Percentiles rank a stretch among this genome's conserved stretches.
Evolutionary conservation across 1,140 invertebrate species (phyloP).

Genomic region (Macrobrachium rosenbergii): DNA sequence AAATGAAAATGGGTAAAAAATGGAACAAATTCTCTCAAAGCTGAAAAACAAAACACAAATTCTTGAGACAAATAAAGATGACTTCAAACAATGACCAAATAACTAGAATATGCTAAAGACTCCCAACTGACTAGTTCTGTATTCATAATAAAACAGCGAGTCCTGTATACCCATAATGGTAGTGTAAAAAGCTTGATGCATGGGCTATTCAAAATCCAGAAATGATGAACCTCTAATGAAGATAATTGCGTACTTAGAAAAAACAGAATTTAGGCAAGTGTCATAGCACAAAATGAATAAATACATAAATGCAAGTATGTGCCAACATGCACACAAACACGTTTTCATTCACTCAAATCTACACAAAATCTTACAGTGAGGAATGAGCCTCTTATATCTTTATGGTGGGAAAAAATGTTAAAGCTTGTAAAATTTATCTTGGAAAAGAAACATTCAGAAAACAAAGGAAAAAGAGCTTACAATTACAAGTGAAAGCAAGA

Average conservation of each 20-base stretch:
- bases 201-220: too few species aligned
- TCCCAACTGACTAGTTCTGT: too few species aligned
- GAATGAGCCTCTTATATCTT: background rate
- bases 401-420: background rate
- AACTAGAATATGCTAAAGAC: too few species aligned
- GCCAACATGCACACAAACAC: constrained; percentile 8
- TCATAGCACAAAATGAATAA: background rate
- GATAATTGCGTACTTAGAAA: too few species aligned
- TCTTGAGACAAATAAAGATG: background rate
- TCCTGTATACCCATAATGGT: too few species aligned
- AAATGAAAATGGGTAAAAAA: constrained; percentile 69
- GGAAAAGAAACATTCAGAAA: background rate
- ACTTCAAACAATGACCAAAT: too few species aligned
- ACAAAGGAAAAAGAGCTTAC: constrained; percentile 48
- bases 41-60: constrained; percentile 4
- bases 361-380: background rate
- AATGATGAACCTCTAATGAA: too few species aligned
- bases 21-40: background rate
- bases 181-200: too few species aligned
- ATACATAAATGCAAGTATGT: background rate
- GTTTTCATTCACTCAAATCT: background rate
- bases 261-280: background rate
- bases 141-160: too few species aligned
- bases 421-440: background rate
- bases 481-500: constrained; percentile 64